These are phyloP conservation scores for Andrena bucephala DNA, from an alignment of 2,888 invertebrate genomes.

Conservation along the genomic window DNA sequence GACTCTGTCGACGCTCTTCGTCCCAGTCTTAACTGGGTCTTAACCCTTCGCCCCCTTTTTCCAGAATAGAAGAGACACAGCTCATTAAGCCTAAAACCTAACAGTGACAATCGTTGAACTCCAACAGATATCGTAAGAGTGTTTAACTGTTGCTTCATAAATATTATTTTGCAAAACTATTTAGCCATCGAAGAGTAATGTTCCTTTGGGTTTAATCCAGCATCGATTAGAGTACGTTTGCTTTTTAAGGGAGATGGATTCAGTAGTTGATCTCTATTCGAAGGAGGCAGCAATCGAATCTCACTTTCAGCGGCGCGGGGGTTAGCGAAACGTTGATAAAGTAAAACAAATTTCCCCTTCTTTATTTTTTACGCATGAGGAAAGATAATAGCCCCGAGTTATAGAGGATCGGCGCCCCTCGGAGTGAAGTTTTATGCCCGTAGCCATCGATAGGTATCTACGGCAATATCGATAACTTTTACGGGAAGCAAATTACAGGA, in stretches of 20 bases:
- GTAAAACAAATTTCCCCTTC: constrained; percentile 50
- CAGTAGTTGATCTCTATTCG: neutral
- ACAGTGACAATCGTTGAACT: no score
- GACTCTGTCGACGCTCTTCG: no score
- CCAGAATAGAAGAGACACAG: no score
- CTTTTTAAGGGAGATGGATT: neutral
- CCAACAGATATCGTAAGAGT: no score
- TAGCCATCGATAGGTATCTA: constrained; percentile 59
- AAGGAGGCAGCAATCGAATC: constrained; percentile 17
- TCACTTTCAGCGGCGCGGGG: neutral
- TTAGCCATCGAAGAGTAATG: no score
- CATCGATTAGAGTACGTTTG: neutral
- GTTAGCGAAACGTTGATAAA: constrained; percentile 37
- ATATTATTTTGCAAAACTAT: no score
- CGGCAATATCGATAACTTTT: constrained; percentile 69
- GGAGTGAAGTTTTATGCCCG: constrained; percentile 52
- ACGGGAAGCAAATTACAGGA: constrained; percentile 58
- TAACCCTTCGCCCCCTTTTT: no score
- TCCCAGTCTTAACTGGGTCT: no score
- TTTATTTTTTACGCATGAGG: constrained; percentile 63
- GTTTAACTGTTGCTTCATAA: no score
- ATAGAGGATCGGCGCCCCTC: constrained; percentile 23
- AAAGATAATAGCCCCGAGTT: constrained; percentile 57
- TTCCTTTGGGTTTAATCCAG: no score
- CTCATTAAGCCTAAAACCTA: no score